Evolutionary conservation across 2,888 invertebrate species (phyloP).

Genomic region (Pyrochroa serraticornis): DNA sequence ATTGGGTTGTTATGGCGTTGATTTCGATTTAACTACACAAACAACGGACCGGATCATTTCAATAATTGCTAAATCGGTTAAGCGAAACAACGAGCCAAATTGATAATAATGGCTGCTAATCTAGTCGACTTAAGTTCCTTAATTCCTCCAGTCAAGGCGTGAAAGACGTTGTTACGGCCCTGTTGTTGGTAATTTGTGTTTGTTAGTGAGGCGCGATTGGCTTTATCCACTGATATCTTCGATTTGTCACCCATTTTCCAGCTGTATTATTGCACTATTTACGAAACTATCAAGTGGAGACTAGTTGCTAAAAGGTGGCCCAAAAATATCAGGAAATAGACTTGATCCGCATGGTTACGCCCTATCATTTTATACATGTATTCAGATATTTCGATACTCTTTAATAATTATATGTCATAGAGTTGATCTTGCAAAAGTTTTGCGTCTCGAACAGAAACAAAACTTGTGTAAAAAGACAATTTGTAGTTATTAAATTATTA

Average conservation of each 20-base stretch:
- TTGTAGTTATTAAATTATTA: constrained; percentile 40
- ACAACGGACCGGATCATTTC: constrained; percentile 4
- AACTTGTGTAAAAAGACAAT: constrained; percentile 32
- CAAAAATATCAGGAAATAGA: constrained; percentile 15
- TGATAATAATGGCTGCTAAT: constrained; percentile 27
- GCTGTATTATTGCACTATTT: not conserved
- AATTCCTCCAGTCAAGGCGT: constrained; percentile 6
- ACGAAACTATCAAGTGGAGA: not conserved
- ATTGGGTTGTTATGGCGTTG: constrained; percentile 25
- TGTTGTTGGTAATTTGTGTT: constrained; percentile 24
- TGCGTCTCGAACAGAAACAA: constrained; percentile 32
- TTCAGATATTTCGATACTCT: constrained; percentile 36
- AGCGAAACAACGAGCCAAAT: constrained; percentile 32
- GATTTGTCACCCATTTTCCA: not conserved
- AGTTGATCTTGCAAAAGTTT: constrained; percentile 33
- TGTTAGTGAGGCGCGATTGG: constrained; percentile 20
- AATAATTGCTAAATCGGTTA: constrained; percentile 1
- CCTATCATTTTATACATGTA: constrained; percentile 34
- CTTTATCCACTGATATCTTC: constrained; percentile 5
- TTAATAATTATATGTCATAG: constrained; percentile 37
- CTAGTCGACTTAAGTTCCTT: constrained; percentile 29
- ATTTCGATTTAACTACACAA: constrained; percentile 21
- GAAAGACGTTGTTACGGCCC: constrained; percentile 7
- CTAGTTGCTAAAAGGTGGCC: not conserved
- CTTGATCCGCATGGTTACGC: constrained; percentile 22